phyloP scores from a whole-genome alignment of 2,113 vertebrate species.

The Platichthys stellatus region DNA sequence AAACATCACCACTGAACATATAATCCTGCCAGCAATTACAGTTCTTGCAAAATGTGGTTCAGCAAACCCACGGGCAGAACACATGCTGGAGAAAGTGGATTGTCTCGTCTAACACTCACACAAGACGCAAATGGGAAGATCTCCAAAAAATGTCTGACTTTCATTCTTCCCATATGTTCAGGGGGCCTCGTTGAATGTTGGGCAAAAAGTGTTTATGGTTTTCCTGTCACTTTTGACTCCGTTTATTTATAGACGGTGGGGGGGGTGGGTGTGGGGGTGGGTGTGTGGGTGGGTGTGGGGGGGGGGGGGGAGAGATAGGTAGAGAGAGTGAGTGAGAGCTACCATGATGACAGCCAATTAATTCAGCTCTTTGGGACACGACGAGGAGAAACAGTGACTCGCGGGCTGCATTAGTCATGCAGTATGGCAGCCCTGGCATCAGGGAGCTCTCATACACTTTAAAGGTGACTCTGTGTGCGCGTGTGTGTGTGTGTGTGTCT shows the following conservation, averaged over 20 bases:
- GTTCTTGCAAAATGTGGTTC: background rate
- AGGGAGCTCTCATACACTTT: conserved; percentile 73
- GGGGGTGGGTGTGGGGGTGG: conserved; percentile 33
- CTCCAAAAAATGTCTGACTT: background rate
- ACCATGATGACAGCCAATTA: conserved; percentile 82
- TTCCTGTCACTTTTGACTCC: conserved; percentile 68
- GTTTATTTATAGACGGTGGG: conserved; percentile 71
- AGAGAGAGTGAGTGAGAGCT: conserved; percentile 38
- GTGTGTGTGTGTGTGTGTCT: conserved; percentile 6
- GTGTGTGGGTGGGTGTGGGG: conserved; percentile 1
- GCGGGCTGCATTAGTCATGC: conserved; percentile 79
- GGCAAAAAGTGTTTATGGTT: conserved; percentile 60
- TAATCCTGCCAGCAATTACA: background rate
- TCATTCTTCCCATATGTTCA: conserved; percentile 30
- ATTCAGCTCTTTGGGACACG: conserved; percentile 75
- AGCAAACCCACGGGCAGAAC: background rate
- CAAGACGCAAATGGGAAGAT: background rate
- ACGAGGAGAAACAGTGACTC: conserved; percentile 71
- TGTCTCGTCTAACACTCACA: conserved; percentile 2
- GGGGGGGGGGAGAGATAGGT: conserved; percentile 33
- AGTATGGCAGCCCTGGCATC: conserved; percentile 69
- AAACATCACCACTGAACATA: background rate
- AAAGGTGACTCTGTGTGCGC: conserved; percentile 71
- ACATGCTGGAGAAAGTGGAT: background rate
- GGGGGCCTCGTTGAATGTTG: conserved; percentile 48